Base-by-base conservation (phyloP, 1,140 invertebrate genomes). In the Saccostrea cuccullata region DNA sequence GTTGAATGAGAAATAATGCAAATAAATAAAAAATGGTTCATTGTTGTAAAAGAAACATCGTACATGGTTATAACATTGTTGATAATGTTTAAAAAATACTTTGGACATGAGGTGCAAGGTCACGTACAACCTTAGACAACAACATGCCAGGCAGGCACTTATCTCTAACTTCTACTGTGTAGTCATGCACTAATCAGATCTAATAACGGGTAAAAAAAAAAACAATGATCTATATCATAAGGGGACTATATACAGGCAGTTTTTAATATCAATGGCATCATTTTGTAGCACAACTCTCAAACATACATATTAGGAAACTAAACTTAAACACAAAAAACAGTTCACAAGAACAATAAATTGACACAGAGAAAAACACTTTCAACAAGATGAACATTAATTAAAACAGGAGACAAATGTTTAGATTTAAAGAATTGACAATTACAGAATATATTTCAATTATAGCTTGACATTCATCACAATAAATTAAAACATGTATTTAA, bases 241-340 rank as follows among this genome's bases (percentile, higher is more conserved):
- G 5, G 70, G 70, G 26, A 77, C 70, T 36, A 30, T 36, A 77
- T 5, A 77, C 26, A 77, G 70, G 30, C 12, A 20, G 5, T 64
- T 64, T 20, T 30, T 77, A 77, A 77, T 77, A 77, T 77, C 70
- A 77, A 36, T 77, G 70, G 30, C 23, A 77, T 77, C 58, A 64
- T 17, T 17, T 60, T 64, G 58, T 64, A 26, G 12, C 23, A 15
- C 70, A 77, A 15, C 70, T 77, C 70, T 77, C 26, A 3, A 8
- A 13, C 47, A 47, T 9, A 64, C n/a, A n/a, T 17, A 17, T 64
- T 64, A 64, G 17, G 47, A 64, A 64, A 64, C n/a, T 64, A 15
- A 64, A 64, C 58, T 64, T 64, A 20, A 1, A 64, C 15, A 6
- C 58, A 64, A 3, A 64, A 64, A 20, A 64, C 17, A 17, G 17